Evolutionary conservation across 2,113 vertebrate species (phyloP).

Genomic region (Raphicerus campestris): DNA sequence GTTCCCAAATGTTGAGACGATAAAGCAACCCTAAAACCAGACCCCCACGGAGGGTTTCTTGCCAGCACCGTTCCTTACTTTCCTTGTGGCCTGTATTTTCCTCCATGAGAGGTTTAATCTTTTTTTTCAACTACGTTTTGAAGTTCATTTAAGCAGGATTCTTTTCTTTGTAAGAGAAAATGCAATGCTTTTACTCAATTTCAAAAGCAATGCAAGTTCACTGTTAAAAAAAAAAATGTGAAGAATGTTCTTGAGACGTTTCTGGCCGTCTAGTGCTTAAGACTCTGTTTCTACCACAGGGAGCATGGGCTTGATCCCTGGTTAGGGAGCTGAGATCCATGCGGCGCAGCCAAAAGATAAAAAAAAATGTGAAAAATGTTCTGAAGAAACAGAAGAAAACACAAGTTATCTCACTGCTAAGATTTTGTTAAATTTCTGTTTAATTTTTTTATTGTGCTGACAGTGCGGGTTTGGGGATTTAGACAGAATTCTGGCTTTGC

Average conservation of each 20-base stretch:
- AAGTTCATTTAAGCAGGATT: background rate
- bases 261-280: background rate
- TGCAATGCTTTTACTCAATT: background rate
- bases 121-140: background rate
- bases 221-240: background rate
- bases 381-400: background rate
- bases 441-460: background rate
- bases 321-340: background rate
- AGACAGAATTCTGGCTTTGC: background rate
- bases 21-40: background rate
- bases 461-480: background rate
- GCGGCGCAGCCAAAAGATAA: background rate
- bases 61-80: background rate
- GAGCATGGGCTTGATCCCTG: background rate
- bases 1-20: background rate
- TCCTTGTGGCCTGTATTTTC: background rate
- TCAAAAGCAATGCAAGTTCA: background rate
- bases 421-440: background rate
- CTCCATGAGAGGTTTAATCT: background rate
- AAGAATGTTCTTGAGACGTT: background rate
- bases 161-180: background rate
- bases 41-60: background rate
- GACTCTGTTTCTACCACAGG: background rate
- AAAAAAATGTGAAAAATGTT: background rate
- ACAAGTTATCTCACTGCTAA: background rate